These are phyloP conservation scores for Scaptomyza pallida DNA, from an alignment of 1,140 invertebrate genomes.

Conservation along the genomic window DNA sequence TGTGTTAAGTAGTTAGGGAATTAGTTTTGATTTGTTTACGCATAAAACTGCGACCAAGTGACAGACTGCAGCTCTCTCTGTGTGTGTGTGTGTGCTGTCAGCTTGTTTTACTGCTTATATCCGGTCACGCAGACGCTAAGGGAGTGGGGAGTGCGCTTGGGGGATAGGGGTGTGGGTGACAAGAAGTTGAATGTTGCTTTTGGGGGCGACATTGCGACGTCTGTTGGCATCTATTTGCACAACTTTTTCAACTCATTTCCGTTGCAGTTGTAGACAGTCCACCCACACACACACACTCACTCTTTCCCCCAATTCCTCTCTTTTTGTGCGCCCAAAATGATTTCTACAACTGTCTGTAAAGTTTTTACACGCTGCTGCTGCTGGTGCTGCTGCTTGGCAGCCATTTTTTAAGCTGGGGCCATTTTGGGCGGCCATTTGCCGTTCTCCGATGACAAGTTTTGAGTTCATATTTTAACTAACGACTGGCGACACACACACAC, in stretches of 20 bases:
- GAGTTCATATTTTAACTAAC: constrained; percentile 76
- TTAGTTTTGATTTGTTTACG: constrained; percentile 48
- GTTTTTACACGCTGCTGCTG: constrained; percentile 55
- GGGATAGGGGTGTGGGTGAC: not conserved
- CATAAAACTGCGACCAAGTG: constrained; percentile 15
- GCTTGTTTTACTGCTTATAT: constrained; percentile 78
- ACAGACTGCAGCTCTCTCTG: not conserved
- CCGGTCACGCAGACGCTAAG: constrained; percentile 46
- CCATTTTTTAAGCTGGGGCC: constrained; percentile 61
- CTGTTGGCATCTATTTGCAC: constrained; percentile 71
- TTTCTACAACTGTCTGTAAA: constrained; percentile 79
- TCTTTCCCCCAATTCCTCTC: constrained; percentile 15
- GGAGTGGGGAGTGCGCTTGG: too few relatives aligned
- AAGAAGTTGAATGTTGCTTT: constrained; percentile 28
- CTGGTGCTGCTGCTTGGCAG: constrained; percentile 48
- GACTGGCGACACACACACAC: constrained; percentile 52
- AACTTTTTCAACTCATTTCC: constrained; percentile 82
- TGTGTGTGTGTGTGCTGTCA: constrained; percentile 46
- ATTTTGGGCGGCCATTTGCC: constrained; percentile 38
- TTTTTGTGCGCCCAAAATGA: constrained; percentile 58
- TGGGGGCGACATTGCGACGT: constrained; percentile 57
- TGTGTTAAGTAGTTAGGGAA: constrained; percentile 6
- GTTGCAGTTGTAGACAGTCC: constrained; percentile 62
- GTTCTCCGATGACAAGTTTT: constrained; percentile 63
- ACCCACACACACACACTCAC: constrained; percentile 25